A percentile compares a stretch with the other conserved stretches of the same genome.
These are phyloP conservation scores for Ranitomeya variabilis DNA, from an alignment of 2,113 vertebrate species.

Conservation along the genomic window DNA sequence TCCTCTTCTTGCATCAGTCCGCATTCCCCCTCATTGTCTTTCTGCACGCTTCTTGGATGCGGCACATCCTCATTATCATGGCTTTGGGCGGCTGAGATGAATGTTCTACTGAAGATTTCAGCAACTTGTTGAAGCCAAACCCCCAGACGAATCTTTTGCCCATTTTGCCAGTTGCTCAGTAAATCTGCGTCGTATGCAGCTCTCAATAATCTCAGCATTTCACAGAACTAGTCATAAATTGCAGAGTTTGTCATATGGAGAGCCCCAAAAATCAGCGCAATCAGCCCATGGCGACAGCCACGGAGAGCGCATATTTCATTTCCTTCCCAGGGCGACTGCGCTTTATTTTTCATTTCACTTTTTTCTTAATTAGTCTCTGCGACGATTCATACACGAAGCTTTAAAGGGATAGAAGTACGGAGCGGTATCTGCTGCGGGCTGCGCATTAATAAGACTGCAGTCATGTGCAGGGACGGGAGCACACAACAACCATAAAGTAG, in stretches of 20 bases:
- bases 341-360: conserved; percentile 11
- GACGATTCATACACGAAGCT: conserved; percentile 1
- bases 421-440: neutral
- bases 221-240: neutral
- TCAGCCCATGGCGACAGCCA: neutral
- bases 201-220: neutral
- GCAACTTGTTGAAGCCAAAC: neutral
- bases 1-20: neutral
- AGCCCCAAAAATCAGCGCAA: conserved; percentile 4
- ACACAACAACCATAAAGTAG: neutral
- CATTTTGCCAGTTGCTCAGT: neutral
- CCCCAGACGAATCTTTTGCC: neutral
- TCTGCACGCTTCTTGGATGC: neutral
- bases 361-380: conserved; percentile 5
- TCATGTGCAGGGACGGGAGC: neutral
- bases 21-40: neutral
- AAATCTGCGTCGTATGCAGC: neutral
- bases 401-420: conserved; percentile 12
- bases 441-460: neutral
- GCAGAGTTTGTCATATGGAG: conserved; percentile 3
- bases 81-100: neutral
- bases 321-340: neutral
- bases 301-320: conserved; percentile 10
- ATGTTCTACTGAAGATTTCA: neutral
- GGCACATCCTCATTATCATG: neutral